Percentiles rank a stretch among this genome's conserved stretches.
Conservation (phyloP, 2,888 invertebrate species). For the Hemistola chrysoprasaria region DNA sequence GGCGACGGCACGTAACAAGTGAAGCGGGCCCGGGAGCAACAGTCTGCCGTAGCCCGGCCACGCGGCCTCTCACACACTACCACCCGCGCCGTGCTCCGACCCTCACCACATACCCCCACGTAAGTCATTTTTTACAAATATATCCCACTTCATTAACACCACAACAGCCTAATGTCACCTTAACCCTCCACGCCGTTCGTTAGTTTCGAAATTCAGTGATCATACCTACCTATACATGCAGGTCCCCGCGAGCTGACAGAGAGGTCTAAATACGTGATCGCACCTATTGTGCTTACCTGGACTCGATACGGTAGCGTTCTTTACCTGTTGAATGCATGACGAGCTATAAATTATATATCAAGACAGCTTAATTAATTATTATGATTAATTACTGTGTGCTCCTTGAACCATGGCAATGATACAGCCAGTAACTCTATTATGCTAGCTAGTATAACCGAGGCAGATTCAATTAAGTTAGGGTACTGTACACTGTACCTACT, state of each 20-base stretch:
- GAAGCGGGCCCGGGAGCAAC: constrained; percentile 81
- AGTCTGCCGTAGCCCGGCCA: constrained; percentile 81
- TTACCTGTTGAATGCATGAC: constrained; percentile 72
- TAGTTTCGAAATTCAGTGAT: constrained; percentile 7
- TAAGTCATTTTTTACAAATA: constrained; percentile 63
- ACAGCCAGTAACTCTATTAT: constrained; percentile 1
- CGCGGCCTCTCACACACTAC: constrained; percentile 69
- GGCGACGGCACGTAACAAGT: constrained; percentile 80
- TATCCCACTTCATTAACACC: constrained; percentile 27
- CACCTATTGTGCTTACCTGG: constrained; percentile 44
- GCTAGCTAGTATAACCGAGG: too few species aligned
- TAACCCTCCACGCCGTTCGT: neutral
- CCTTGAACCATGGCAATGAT: constrained; percentile 9
- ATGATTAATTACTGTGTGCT: constrained; percentile 30
- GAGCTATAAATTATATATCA: constrained; percentile 34
- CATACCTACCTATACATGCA: constrained; percentile 18
- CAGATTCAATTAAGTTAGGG: too few species aligned
- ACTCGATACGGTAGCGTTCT: constrained; percentile 20
- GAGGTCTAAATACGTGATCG: constrained; percentile 14
- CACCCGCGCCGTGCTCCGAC: constrained; percentile 53
- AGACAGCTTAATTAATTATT: constrained; percentile 30
- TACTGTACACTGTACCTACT: too few species aligned
- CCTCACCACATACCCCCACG: constrained; percentile 56
- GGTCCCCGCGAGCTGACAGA: constrained; percentile 33
- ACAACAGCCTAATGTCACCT: constrained; percentile 6